Evolutionary conservation across 2,888 invertebrate species (phyloP), one percentile per base, ranked within the genome.

Genomic region (Papilio elwesi): DNA sequence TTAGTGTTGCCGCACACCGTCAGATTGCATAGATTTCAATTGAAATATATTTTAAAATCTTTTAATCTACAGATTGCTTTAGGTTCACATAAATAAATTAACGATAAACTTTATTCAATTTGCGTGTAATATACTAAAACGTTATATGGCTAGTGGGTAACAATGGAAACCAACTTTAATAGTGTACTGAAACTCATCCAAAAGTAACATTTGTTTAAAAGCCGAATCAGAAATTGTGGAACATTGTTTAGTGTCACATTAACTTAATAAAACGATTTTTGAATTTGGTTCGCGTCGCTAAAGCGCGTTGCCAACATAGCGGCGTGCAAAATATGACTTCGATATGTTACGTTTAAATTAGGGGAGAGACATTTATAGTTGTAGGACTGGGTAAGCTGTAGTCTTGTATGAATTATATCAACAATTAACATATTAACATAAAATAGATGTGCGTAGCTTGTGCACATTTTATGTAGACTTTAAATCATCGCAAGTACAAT

Each of bases 391-490:
- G 59, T 43, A n/a, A n/a, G 38, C 59, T 36, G 36, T 5, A 36
- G 59, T n/a, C n/a, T 59, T 59, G 10, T 59, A 38, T 43, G 59
- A 59, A 9, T 43, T 59, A 59, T 59, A n/a, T 38, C n/a, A n/a
- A n/a, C 59, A 9, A 59, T 59, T 59, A 59, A 59, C 59, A 59
- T 59, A 59, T 59, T 59, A 38, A 59, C 59, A 59, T 38, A 59
- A 59, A 59, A 59, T 38, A 43, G 59, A 13, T 59, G 57, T 57
- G 57, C 16, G 38, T 38, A n/a, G 43, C 7, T 6, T 57, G 36
- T 36, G 36, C 36, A 36, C 1, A 43, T 8, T 59, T 59, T 59
- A 43, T 13, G 43, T 43, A 43, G 43, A 43, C 43, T 43, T 43
- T 43, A n/a, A 7, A 6, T 7, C 43, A 43, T 7, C 7, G 43